These are phyloP conservation scores for Latrodectus hesperus DNA, from an alignment of 2,888 invertebrate species.

Conservation along the genomic window DNA sequence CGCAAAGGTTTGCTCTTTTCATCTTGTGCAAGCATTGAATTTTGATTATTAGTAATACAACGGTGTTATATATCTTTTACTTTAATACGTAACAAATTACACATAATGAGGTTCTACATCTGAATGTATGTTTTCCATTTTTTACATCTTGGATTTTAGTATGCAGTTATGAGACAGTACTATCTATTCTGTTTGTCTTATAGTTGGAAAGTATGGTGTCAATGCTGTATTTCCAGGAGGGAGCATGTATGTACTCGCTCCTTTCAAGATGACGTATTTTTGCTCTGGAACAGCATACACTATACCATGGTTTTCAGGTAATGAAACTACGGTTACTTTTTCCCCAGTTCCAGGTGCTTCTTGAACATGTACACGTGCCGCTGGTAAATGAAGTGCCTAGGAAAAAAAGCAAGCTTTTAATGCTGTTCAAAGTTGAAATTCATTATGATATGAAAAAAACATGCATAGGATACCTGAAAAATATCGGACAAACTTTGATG, in stretches of 20 bases:
- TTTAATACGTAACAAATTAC: no score
- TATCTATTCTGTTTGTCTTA: slow-evolving; percentile 35
- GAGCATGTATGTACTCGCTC: slow-evolving; percentile 60
- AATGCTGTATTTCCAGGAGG: slow-evolving; percentile 51
- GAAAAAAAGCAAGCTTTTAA: not conserved
- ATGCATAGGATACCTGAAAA: no score
- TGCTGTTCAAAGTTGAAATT: no score
- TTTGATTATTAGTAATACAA: no score
- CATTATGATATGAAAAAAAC: no score
- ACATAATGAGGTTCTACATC: no score
- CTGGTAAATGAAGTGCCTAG: slow-evolving; percentile 61
- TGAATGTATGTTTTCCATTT: no score
- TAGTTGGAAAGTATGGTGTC: slow-evolving; percentile 61
- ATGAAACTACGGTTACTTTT: slow-evolving; percentile 57
- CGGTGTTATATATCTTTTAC: no score
- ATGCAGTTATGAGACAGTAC: not conserved
- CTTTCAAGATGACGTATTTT: slow-evolving; percentile 58
- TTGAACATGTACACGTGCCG: slow-evolving; percentile 60
- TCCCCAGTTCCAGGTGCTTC: slow-evolving; percentile 64
- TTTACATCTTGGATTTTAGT: not conserved
- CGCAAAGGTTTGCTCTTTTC: no score
- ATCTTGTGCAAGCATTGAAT: no score
- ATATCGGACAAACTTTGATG: no score
- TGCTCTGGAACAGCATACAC: slow-evolving; percentile 67
- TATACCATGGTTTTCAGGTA: slow-evolving; percentile 57